phyloP scores from a whole-genome alignment of 64 coral and sea anemone species.

The Catalaphyllia jardinei region DNA sequence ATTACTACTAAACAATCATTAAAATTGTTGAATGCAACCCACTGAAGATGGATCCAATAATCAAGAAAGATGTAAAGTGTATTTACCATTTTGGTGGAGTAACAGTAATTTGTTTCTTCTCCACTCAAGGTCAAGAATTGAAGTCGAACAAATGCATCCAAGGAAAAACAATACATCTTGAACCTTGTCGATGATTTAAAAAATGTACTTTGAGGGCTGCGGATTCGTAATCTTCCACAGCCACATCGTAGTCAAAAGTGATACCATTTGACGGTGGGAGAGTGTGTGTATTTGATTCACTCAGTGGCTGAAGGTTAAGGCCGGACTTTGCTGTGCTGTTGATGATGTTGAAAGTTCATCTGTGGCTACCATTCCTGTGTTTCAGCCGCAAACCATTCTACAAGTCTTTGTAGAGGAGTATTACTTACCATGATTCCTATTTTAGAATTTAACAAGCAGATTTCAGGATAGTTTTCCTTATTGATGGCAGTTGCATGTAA shows the following conservation, averaged over 20 bases:
- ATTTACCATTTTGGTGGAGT: too few relatives aligned
- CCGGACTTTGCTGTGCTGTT: slow-evolving; percentile 14
- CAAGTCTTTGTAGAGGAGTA: slow-evolving; percentile 46
- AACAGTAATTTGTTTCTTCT: too few relatives aligned
- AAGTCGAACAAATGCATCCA: too few relatives aligned
- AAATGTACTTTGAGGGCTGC: not conserved
- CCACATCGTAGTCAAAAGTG: not conserved
- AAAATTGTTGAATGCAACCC: too few relatives aligned
- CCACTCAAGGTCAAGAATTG: too few relatives aligned
- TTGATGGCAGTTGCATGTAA: not conserved
- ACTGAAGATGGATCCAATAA: too few relatives aligned
- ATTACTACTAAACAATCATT: too few relatives aligned
- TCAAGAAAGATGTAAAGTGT: too few relatives aligned
- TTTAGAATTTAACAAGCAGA: not conserved
- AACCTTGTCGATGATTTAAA: not conserved
- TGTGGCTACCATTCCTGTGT: slow-evolving; percentile 35
- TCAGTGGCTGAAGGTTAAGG: not conserved
- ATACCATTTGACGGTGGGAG: not conserved
- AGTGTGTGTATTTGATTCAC: not conserved
- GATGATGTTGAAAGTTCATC: slow-evolving; percentile 30
- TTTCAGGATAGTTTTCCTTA: slow-evolving; percentile 15
- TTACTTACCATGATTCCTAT: not conserved
- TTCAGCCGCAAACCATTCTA: slow-evolving; percentile 43
- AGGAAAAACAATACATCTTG: not conserved
- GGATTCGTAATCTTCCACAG: not conserved